Evolutionary conservation across 53 echinoderm and acorn worm genomes (phyloP).

Genomic region (Holothuria scabra): DNA sequence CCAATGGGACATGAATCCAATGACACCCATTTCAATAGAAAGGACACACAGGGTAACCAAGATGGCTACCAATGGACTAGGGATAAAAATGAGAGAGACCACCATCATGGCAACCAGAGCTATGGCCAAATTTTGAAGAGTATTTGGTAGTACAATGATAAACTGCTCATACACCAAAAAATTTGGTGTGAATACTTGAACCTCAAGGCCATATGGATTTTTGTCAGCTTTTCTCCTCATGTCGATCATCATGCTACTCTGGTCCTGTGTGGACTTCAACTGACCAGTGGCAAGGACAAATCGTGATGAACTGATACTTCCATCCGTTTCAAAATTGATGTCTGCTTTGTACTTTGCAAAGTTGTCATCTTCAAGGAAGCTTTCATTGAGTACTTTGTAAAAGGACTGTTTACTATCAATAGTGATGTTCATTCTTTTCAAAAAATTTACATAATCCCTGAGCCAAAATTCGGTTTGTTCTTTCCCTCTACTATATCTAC

Average conservation of each 20-base stretch:
- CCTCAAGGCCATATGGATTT: slow-evolving; percentile 20
- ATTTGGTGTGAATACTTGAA: slow-evolving; percentile 63
- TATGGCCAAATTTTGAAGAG: slow-evolving; percentile 72
- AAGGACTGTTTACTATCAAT: slow-evolving; percentile 32
- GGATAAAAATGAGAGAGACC: slow-evolving; percentile 77
- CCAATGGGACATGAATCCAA: slow-evolving; percentile 74
- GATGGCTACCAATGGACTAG: slow-evolving; percentile 71
- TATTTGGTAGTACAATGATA: slow-evolving; percentile 68
- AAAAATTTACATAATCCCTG: slow-evolving; percentile 49
- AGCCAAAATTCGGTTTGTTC: slow-evolving; percentile 67
- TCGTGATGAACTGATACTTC: slow-evolving; percentile 61
- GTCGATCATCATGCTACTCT: slow-evolving; percentile 65
- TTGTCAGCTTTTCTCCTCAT: slow-evolving; percentile 42
- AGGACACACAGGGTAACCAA: slow-evolving; percentile 73
- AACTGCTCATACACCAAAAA: slow-evolving; percentile 70
- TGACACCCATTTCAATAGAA: slow-evolving; percentile 67
- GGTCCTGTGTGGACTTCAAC: slow-evolving; percentile 56
- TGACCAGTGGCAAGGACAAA: slow-evolving; percentile 56
- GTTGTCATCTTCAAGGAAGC: slow-evolving; percentile 49
- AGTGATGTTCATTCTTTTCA: slow-evolving; percentile 1
- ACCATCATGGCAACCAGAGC: slow-evolving; percentile 80
- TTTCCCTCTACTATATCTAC: slow-evolving; percentile 32
- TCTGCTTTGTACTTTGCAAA: slow-evolving; percentile 62
- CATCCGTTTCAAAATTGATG: slow-evolving; percentile 62
- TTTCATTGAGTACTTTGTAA: slow-evolving; percentile 33